Evolutionary conservation across 1,140 invertebrate species (phyloP), one percentile per base, ranked within the genome.

Genomic region (Pentalonia nigronervosa): DNA sequence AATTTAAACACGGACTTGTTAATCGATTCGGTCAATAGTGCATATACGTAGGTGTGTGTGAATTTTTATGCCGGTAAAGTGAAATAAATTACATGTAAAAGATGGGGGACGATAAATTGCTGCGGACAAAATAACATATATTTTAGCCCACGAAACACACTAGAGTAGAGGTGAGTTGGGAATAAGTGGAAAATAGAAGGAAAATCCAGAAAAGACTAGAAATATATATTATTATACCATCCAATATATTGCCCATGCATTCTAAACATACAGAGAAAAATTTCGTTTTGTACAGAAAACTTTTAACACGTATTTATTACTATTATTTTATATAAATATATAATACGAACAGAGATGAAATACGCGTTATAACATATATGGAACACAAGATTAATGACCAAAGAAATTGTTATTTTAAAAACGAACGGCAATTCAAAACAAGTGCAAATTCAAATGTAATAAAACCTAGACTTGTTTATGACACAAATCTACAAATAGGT

Each of bases 81-180:
- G 81, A 93, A 93, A 93, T 93, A 93, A 93, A 93, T 93, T 93
- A 93, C 91, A 3, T 2, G 23, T 50, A 36, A 34, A 67, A 21
- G 23, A 21, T 36, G 20, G 48, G 23, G 48, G 3, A 30, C 81
- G 30, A 93, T 93, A 93, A 93, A 93, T 93, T 93, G 34, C 23
- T 41, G 91, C 81, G 30, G 81, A 56, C 81, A 45, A 93, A 93
- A 93, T 93, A 93, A 93, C 81, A 86, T 34, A 86, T 93, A 86
- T 93, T 93, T 93, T 93, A n/a, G 91, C 50, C 36, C 81, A 36
- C 45, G 81, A 56, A 56, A 93, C 41, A 93, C 11, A 45, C 34
- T 56, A 25, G 23, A 20, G 14, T n/a, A 11, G 20, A 11, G 76
- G 76, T 21, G 48, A 45, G 36, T 8, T 84, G 76, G 30, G 20